phyloP scores from a whole-genome alignment of 2,797 vertebrate species.

The Nannoperca australis region DNA sequence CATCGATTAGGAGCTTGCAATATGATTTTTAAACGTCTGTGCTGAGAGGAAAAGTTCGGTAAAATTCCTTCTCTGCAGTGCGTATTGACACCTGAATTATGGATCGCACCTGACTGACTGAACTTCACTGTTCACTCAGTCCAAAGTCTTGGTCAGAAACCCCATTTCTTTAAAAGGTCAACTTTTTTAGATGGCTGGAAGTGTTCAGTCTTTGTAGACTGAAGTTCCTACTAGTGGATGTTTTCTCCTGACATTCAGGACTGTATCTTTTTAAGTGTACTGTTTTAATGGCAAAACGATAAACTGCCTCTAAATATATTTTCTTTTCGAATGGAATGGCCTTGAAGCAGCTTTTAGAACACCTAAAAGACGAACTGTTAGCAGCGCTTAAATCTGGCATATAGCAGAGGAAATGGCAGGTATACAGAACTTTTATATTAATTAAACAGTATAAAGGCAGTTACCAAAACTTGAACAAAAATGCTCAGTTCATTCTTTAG shows the following conservation, averaged over 20 bases:
- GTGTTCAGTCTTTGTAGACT: not conserved
- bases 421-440: not conserved
- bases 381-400: not conserved
- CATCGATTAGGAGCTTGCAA: not conserved
- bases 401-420: not conserved
- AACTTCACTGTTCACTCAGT: not conserved
- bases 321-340: not conserved
- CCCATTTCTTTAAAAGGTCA: not conserved
- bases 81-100: not conserved
- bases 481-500: not conserved
- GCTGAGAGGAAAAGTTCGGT: not conserved
- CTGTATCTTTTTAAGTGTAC: not conserved
- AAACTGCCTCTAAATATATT: not conserved
- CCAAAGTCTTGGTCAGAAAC: not conserved
- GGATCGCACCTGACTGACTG: not conserved
- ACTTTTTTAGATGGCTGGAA: not conserved
- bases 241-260: not conserved
- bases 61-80: not conserved
- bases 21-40: not conserved
- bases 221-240: not conserved
- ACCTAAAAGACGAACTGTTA: too few relatives aligned
- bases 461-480: not conserved
- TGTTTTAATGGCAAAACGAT: not conserved
- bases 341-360: not conserved
- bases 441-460: not conserved